Evolutionary conservation across 2,113 vertebrate species (phyloP).

Genomic region (Nycticebus coucang): DNA sequence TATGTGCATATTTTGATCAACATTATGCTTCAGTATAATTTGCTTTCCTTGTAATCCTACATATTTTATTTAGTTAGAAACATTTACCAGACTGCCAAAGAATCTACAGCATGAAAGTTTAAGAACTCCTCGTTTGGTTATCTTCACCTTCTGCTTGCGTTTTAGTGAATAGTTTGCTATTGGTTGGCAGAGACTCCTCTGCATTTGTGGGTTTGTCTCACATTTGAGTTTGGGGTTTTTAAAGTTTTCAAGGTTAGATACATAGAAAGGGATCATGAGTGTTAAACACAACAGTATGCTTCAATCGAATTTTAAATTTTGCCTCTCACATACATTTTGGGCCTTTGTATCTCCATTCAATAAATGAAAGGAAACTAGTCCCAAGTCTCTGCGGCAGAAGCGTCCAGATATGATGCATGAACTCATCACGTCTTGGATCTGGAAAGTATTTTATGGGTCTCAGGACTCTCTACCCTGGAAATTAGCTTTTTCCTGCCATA

Average conservation of each 20-base stretch:
- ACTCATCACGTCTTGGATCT: constrained; percentile 63
- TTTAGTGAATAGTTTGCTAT: neutral
- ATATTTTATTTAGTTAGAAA: neutral
- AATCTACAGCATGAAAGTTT: neutral
- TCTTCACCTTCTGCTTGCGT: neutral
- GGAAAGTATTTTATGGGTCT: constrained; percentile 77
- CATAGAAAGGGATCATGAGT: neutral
- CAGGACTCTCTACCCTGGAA: constrained; percentile 74
- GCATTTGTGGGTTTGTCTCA: neutral
- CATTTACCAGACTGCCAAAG: neutral
- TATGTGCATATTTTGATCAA: neutral
- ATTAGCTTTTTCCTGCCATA: constrained; percentile 76
- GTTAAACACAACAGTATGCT: neutral
- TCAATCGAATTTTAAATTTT: neutral
- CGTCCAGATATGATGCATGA: constrained; percentile 57
- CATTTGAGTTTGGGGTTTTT: neutral
- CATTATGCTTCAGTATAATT: neutral
- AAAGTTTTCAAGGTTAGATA: neutral
- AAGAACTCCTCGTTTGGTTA: neutral
- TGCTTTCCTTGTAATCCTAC: neutral
- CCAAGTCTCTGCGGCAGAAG: neutral
- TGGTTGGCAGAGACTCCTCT: neutral
- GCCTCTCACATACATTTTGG: neutral
- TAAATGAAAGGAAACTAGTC: constrained; percentile 25
- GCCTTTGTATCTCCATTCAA: neutral